Percentiles rank a stretch among this genome's conserved stretches.
Conservation (phyloP, 2,113 vertebrate species). For the Microtus richardsoni region DNA sequence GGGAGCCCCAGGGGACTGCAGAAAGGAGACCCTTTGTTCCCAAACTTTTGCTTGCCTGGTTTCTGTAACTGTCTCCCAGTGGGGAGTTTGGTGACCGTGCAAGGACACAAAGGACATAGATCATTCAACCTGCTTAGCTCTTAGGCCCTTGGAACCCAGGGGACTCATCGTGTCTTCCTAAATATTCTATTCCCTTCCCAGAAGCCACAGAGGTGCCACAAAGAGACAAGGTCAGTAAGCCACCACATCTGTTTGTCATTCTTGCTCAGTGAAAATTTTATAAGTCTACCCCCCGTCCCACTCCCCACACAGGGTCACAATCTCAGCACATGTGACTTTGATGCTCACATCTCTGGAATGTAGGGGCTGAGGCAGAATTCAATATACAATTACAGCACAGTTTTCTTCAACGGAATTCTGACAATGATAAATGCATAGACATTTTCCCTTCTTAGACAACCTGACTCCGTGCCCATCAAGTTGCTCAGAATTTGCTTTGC, state of each 20-base stretch:
- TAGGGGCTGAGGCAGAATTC: slow-evolving; percentile 21
- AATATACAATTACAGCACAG: slow-evolving; percentile 45
- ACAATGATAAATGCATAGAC: slow-evolving; percentile 58
- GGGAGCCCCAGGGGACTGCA: background rate
- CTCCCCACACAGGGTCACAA: slow-evolving; percentile 10
- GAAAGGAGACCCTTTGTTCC: background rate
- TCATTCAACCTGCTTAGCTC: background rate
- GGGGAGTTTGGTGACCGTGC: background rate
- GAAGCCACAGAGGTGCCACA: slow-evolving; percentile 40
- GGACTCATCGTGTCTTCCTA: background rate
- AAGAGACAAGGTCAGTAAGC: slow-evolving; percentile 41
- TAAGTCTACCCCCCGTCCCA: slow-evolving; percentile 15
- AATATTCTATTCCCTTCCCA: slow-evolving; percentile 29
- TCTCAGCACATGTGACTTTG: slow-evolving; percentile 61
- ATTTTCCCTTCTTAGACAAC: slow-evolving; percentile 4
- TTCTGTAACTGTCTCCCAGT: background rate
- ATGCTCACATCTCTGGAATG: background rate
- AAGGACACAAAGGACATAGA: background rate
- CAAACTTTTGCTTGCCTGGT: background rate
- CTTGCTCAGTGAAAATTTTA: slow-evolving; percentile 53
- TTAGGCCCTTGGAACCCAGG: fast-evolving
- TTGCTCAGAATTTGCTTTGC: background rate
- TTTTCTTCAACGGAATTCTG: slow-evolving; percentile 64
- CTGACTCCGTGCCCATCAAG: background rate
- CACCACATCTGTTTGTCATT: slow-evolving; percentile 47